Percentiles rank a stretch among this genome's conserved stretches.
These are phyloP conservation scores for Anastrepha obliqua DNA, from an alignment of 1,140 invertebrate species.

Conservation along the genomic window DNA sequence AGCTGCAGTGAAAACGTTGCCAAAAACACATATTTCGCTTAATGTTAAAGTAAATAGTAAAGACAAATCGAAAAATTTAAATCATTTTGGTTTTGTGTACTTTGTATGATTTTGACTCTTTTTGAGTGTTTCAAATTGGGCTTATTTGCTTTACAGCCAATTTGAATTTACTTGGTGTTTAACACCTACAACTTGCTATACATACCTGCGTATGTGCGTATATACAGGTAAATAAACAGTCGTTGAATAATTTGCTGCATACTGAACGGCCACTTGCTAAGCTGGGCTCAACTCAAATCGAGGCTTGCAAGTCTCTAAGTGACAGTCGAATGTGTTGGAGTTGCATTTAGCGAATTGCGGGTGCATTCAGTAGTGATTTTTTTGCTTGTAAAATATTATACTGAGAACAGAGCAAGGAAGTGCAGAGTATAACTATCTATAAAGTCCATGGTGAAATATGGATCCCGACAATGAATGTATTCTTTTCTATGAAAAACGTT, in stretches of 20 bases:
- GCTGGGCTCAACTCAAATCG: not conserved
- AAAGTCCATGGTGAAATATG: conserved; percentile 27
- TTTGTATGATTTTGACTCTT: not conserved
- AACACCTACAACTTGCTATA: not conserved
- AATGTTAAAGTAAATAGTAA: not conserved
- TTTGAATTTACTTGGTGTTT: conserved; percentile 17
- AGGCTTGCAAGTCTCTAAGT: not conserved
- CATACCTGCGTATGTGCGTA: too few relatives aligned
- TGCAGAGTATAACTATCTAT: not conserved
- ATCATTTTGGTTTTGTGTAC: not conserved
- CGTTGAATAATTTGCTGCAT: not conserved
- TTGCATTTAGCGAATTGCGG: not conserved
- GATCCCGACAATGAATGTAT: conserved; percentile 57
- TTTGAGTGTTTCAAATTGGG: not conserved
- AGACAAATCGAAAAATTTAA: not conserved
- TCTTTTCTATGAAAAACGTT: conserved; percentile 57
- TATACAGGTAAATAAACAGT: conserved; percentile 3
- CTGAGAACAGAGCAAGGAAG: not conserved
- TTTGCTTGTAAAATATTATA: too few relatives aligned
- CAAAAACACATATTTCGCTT: not conserved
- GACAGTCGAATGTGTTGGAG: not conserved
- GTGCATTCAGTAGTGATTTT: not conserved
- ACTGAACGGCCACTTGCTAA: not conserved
- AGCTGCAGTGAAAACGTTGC: conserved; percentile 15
- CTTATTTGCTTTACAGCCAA: conserved; percentile 20